These are phyloP conservation scores for Lutjanus argentimaculatus DNA, from an alignment of 2,797 vertebrate genomes.

Conservation along the genomic window DNA sequence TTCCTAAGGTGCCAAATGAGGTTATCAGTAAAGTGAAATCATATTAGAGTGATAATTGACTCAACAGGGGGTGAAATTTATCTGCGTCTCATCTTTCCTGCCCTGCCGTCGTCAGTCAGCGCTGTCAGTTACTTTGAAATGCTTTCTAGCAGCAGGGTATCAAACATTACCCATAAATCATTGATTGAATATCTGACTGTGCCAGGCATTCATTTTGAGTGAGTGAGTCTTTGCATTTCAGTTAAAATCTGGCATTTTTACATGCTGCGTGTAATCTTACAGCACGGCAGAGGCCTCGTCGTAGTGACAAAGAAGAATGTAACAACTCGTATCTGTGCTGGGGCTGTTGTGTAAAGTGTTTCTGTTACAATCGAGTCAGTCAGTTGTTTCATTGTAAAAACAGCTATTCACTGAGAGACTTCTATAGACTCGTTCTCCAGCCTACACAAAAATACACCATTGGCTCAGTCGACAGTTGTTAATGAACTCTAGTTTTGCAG, in stretches of 20 bases:
- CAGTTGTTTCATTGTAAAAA: conserved; percentile 11
- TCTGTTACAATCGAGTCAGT: conserved; percentile 24
- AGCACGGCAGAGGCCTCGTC: not conserved
- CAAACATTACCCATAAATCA: conserved; percentile 41
- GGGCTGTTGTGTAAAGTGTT: conserved; percentile 1
- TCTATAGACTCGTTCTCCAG: conserved; percentile 25
- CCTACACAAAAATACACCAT: conserved; percentile 11
- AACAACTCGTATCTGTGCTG: not conserved
- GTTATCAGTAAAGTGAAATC: not conserved
- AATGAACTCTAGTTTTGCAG: conserved; percentile 29
- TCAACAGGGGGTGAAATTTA: not conserved
- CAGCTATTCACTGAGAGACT: conserved; percentile 20
- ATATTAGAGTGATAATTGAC: conserved; percentile 26
- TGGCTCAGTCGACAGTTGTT: conserved; percentile 21
- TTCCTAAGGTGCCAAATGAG: not conserved
- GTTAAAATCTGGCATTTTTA: conserved; percentile 5
- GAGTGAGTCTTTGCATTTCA: not conserved
- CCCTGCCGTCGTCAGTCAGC: not conserved
- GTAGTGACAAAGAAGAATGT: not conserved
- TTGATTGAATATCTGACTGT: conserved; percentile 23
- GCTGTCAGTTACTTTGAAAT: conserved; percentile 17
- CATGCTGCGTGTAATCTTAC: not conserved
- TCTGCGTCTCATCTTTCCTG: not conserved
- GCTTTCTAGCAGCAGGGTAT: conserved; percentile 14
- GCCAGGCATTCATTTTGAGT: too few species aligned